A percentile compares a stretch with the other conserved stretches of the same genome.
These are phyloP conservation scores for Melanitta fusca DNA, from an alignment of 2,797 vertebrate species.

Conservation along the genomic window DNA sequence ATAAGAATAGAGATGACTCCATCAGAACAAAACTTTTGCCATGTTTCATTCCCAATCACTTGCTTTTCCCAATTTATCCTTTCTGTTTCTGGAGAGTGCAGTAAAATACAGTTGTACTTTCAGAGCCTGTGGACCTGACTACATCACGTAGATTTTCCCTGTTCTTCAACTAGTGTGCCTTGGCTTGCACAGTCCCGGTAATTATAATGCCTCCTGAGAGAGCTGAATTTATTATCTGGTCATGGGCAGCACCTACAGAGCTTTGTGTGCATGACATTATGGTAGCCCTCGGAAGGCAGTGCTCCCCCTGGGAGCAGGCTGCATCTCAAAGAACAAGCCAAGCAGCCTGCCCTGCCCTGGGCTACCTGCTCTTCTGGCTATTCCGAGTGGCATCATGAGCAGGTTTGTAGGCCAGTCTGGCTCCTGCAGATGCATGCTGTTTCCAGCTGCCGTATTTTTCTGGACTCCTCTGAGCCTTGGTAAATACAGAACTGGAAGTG, in stretches of 20 bases:
- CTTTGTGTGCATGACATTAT: neutral
- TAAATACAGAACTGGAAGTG: neutral
- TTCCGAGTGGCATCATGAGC: neutral
- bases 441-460: neutral
- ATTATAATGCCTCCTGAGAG: neutral
- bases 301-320: neutral
- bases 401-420: neutral
- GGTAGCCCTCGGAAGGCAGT: neutral
- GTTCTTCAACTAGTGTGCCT: rapidly evolving
- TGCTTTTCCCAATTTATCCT: neutral
- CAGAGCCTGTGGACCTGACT: neutral
- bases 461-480: neutral
- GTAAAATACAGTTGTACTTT: neutral
- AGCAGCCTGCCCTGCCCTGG: neutral
- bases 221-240: neutral
- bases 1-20: neutral
- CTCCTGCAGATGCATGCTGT: neutral
- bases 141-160: neutral
- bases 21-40: neutral
- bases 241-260: neutral
- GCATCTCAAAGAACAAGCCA: neutral
- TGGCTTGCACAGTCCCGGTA: neutral
- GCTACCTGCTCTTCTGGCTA: neutral
- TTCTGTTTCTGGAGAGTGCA: neutral
- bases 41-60: neutral